phyloP scores from a whole-genome alignment of 2,797 vertebrate genomes.

The Peromyscus melanophrys region DNA sequence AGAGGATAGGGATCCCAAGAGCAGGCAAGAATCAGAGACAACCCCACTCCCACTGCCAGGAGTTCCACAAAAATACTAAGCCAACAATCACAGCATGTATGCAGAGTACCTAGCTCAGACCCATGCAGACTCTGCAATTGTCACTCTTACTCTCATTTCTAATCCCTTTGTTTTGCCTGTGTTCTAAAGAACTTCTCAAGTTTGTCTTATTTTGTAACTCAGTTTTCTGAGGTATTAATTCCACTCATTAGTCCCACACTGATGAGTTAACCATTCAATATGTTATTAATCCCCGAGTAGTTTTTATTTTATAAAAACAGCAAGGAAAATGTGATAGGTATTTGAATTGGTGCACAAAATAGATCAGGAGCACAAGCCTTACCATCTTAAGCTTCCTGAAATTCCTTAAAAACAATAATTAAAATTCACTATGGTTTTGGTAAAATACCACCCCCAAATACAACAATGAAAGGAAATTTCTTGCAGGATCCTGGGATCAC shows the following conservation, averaged over 20 bases:
- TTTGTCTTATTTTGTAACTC: constrained; percentile 12
- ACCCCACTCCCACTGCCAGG: too few species aligned
- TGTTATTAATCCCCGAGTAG: constrained; percentile 12
- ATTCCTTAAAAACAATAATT: not conserved
- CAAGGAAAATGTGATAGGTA: not conserved
- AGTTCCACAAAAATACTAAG: too few species aligned
- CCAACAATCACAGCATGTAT: too few species aligned
- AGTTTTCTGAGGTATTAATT: constrained; percentile 12
- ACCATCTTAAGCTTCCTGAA: not conserved
- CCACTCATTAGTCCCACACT: not conserved
- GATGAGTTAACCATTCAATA: not conserved
- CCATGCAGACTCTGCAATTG: too few species aligned
- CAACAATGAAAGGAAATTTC: not conserved
- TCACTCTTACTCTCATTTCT: not conserved
- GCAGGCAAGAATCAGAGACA: too few species aligned
- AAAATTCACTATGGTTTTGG: not conserved
- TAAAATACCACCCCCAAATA: not conserved
- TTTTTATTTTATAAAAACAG: constrained; percentile 16
- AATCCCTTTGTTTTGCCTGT: not conserved
- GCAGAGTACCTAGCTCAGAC: too few species aligned
- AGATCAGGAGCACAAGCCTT: not conserved
- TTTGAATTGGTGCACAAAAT: not conserved
- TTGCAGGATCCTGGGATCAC: not conserved
- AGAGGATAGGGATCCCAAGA: too few species aligned
- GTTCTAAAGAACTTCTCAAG: not conserved